These are phyloP conservation scores for Glomeris maerens DNA, from an alignment of 1,140 invertebrate genomes.

Conservation along the genomic window DNA sequence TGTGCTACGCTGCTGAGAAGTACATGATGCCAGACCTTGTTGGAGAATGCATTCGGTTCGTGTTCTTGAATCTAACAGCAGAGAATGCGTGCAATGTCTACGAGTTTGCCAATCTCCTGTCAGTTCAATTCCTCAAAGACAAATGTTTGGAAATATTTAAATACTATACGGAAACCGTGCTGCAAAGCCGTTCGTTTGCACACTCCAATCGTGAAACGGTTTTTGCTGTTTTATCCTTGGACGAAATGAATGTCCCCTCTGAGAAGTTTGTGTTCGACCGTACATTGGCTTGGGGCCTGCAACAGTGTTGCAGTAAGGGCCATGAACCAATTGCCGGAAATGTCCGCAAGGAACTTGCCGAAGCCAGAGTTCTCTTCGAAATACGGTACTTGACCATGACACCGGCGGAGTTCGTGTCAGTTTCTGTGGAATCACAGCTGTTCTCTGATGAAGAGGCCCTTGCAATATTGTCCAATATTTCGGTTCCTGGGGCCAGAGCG, in stretches of 20 bases:
- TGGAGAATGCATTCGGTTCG: constrained; percentile 58
- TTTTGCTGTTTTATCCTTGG: constrained; percentile 44
- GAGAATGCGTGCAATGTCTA: constrained; percentile 64
- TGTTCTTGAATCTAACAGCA: constrained; percentile 60
- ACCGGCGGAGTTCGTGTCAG: constrained; percentile 62
- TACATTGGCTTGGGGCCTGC: constrained; percentile 45
- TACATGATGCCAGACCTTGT: constrained; percentile 69
- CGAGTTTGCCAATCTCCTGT: constrained; percentile 68
- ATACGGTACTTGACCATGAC: constrained; percentile 50
- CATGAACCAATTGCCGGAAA: constrained; percentile 18
- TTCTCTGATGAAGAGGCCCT: constrained; percentile 57
- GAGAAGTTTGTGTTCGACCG: constrained; percentile 61
- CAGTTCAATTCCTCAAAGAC: constrained; percentile 59
- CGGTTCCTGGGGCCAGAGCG: constrained; percentile 42
- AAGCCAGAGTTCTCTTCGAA: constrained; percentile 3
- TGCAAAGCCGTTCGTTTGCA: constrained; percentile 55
- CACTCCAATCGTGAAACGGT: constrained; percentile 57
- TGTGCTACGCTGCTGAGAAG: constrained; percentile 74
- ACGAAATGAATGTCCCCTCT: constrained; percentile 50
- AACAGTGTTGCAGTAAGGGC: constrained; percentile 25
- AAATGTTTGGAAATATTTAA: constrained; percentile 52
- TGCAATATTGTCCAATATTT: constrained; percentile 61
- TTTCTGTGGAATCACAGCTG: constrained; percentile 51
- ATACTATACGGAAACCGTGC: constrained; percentile 45
- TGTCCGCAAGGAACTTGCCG: constrained; percentile 21